Evolutionary conservation across 2,888 invertebrate genomes (phyloP), one percentile per base, ranked within the genome.

Genomic region (Drosophila tripunctata): DNA sequence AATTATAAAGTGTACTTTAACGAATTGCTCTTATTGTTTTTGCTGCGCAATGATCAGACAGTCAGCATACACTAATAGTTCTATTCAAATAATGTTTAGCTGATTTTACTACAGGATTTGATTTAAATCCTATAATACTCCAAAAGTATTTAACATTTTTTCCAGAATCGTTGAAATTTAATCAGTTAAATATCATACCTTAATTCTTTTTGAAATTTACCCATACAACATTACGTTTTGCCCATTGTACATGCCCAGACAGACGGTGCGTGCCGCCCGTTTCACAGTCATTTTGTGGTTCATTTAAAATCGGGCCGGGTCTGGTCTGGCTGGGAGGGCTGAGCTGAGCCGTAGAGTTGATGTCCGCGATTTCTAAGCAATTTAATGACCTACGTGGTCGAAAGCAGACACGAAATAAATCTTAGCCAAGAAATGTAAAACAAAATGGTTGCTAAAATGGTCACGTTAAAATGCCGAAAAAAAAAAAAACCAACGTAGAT

Each of bases 361-460:
- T 64, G 72, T 69, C 78, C 78, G 81, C 84, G 84, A 86, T 87
- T 81, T 84, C 87, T 86, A 84, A 87, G 71, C 81, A 71, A 75
- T 81, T 87, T 81, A 81, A 81, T 81, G 81, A 81, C 81, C 87
- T 87, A 81, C 81, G 81, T 87, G 87, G 84, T 87, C 72, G 68
- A 68, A 55, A 67, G 55, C 78, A 87, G 75, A 72, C 81, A 80
- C 75, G 65, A 81, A 80, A 81, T 81, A 87, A 81, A 81, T 81
- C 81, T 81, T 80, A 35, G 38, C 58, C 52, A 55, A 45, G 67
- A 74, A 71, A 71, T 78, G 71, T 75, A 62, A 71, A 78, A 78
- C 79, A 77, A 77, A 77, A 77, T 78, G 76, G 71, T 61, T 71
- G 79, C 72, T 65, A 82, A 85, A 85, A 85, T 67, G 81, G 84